Evolutionary conservation across 1,140 invertebrate species (phyloP).

Genomic region (Drosophila erecta): DNA sequence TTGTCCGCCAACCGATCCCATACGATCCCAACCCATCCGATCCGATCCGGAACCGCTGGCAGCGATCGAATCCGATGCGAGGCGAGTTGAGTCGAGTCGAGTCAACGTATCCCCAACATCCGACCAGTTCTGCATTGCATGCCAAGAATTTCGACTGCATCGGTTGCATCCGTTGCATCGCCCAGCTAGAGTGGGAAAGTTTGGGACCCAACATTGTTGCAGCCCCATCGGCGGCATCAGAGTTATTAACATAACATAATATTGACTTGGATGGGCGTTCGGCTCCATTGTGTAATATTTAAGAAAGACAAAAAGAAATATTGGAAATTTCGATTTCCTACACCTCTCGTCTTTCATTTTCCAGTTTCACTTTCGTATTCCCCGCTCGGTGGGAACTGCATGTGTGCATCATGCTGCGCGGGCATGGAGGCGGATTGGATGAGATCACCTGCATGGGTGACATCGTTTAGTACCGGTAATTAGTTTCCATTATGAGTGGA

Average conservation of each 20-base stretch:
- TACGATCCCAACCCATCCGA: conserved; percentile 5
- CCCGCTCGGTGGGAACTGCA: conserved; percentile 43
- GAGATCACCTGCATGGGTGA: conserved; percentile 49
- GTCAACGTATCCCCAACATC: conserved; percentile 42
- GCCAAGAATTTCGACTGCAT: conserved; percentile 66
- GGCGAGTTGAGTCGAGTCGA: not conserved
- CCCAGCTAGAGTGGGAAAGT: conserved; percentile 44
- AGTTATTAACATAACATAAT: conserved; percentile 67
- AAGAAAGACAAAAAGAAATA: conserved; percentile 47
- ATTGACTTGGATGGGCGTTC: conserved; percentile 50
- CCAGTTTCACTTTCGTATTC: conserved; percentile 65
- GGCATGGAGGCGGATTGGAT: conserved; percentile 20
- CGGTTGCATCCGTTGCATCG: conserved; percentile 29
- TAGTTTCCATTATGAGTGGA: conserved; percentile 46
- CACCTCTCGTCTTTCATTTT: conserved; percentile 28
- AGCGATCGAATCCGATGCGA: too few species aligned
- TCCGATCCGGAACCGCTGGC: too few species aligned
- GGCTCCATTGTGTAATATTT: conserved; percentile 70
- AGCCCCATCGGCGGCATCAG: conserved; percentile 21
- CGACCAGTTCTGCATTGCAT: conserved; percentile 64
- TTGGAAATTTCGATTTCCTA: conserved; percentile 36
- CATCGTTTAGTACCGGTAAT: conserved; percentile 49
- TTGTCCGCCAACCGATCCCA: conserved; percentile 10
- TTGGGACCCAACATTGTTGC: conserved; percentile 15
- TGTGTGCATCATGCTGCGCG: conserved; percentile 35